Evolutionary conservation across 53 echinoderm and acorn worm genomes (phyloP), one percentile per base, ranked within the genome.

Genomic region (Astropecten irregularis): DNA sequence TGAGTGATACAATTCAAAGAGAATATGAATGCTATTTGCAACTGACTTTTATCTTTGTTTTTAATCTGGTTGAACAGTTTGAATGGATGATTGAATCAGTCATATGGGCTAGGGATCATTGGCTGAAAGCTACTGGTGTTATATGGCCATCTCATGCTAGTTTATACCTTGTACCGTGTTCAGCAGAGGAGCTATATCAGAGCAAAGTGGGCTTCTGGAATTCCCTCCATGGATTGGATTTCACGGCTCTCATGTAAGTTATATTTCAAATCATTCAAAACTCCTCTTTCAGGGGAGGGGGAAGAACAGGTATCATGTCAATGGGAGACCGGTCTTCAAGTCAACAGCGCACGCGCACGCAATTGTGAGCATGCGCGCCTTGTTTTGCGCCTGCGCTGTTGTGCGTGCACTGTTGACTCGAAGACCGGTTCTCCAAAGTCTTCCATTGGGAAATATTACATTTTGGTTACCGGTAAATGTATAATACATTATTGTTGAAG

Each of bases 61-160:
- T 71, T 29, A 2, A 56, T 2, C 9, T 22, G 39, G 25, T 50
- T 31, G 25, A 19, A 21, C 42, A 93, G 93, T 93, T 93, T 88
- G 93, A 93, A 39, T 93, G 85, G 85, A 93, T 93, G 93, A 85
- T 93, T 2, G 93, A 93, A 56, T 93, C 90, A 0, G 88, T 93
- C 4, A 71, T 93, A 13, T 37, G 72, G 39, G 93, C 93, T 29
- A 51, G 93, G 4, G 85, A 93, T 50, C 72, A 66, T 49, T 93
- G 93, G 93, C 67, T 93, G 67, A 88, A 82, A 57, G 61, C 34
- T 4, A 55, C 48, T 38, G 93, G 93, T 11, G 82, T 82, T 37
- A 85, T 93, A 69, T 93, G 93, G 93, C 93, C 93, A 5, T 90
- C 93, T 13, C 84, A 87, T 8, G 93, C 90, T 3, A 39, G 54